Evolutionary conservation across 2,797 vertebrate species (phyloP).

Genomic region (Lemur catta): DNA sequence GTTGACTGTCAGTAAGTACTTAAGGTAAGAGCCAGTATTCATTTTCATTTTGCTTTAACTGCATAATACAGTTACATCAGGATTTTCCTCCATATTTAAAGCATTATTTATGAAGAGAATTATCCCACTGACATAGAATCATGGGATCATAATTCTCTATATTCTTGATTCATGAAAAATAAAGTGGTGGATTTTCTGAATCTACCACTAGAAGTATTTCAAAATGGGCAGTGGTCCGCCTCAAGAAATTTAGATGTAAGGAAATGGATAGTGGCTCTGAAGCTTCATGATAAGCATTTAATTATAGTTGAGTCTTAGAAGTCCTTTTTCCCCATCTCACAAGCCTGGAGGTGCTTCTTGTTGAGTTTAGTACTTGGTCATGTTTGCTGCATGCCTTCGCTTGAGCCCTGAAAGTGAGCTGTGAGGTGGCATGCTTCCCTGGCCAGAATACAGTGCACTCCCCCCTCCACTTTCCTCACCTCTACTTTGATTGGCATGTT

Average conservation of each 20-base stretch:
- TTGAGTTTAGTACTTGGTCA: background rate
- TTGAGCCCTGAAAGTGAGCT: background rate
- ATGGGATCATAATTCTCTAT: background rate
- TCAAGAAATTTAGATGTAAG: background rate
- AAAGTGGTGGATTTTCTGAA: background rate
- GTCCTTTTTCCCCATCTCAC: background rate
- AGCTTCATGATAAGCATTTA: slow-evolving; percentile 34
- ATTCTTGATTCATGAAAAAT: background rate
- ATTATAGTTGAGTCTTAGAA: background rate
- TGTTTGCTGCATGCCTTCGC: slow-evolving; percentile 75
- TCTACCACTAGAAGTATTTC: slow-evolving; percentile 5
- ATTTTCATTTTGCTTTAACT: slow-evolving; percentile 61
- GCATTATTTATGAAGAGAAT: background rate
- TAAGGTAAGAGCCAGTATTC: slow-evolving; percentile 81
- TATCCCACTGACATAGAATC: background rate
- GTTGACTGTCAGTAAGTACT: background rate
- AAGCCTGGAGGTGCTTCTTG: slow-evolving; percentile 55
- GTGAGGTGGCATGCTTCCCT: slow-evolving; percentile 42
- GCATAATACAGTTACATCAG: background rate
- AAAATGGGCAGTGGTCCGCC: background rate
- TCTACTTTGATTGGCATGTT: background rate
- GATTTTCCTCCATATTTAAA: slow-evolving; percentile 20
- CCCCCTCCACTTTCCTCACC: background rate
- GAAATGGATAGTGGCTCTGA: slow-evolving; percentile 84
- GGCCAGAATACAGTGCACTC: background rate